These are phyloP conservation scores for Cichladusa arquata DNA, from an alignment of 2,113 vertebrate species.

Conservation along the genomic window DNA sequence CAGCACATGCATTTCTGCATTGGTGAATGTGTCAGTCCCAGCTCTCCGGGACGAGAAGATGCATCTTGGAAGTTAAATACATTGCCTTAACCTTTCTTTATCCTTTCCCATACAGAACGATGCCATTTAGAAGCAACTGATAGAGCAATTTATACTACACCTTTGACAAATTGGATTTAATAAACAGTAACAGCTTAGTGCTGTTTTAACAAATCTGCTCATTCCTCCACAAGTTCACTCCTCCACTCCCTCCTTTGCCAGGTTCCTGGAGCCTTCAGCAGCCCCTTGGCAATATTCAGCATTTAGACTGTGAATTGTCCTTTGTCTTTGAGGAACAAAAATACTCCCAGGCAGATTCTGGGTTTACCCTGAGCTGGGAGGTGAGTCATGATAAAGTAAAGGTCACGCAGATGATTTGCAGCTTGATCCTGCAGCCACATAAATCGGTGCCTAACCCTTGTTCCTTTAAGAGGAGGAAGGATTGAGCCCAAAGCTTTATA, in stretches of 20 bases:
- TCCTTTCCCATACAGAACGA: background rate
- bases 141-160: constrained; percentile 2
- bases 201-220: constrained; percentile 46
- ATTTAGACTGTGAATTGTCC: background rate
- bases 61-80: constrained; percentile 34
- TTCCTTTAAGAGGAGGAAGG: background rate
- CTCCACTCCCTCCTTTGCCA: background rate
- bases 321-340: background rate
- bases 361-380: background rate
- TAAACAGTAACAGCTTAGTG: constrained; percentile 43
- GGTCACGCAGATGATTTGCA: background rate
- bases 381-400: background rate
- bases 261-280: constrained; percentile 22
- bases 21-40: background rate
- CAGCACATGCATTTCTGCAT: background rate
- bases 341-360: background rate
- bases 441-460: background rate
- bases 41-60: background rate
- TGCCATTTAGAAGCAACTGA: constrained; percentile 50
- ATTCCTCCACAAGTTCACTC: background rate
- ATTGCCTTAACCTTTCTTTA: constrained; percentile 48
- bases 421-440: background rate
- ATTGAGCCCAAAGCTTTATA: background rate
- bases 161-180: constrained; percentile 53
- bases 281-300: constrained; percentile 33